phyloP scores from a whole-genome alignment of 1,140 invertebrate genomes.

The Lucilia sericata region DNA sequence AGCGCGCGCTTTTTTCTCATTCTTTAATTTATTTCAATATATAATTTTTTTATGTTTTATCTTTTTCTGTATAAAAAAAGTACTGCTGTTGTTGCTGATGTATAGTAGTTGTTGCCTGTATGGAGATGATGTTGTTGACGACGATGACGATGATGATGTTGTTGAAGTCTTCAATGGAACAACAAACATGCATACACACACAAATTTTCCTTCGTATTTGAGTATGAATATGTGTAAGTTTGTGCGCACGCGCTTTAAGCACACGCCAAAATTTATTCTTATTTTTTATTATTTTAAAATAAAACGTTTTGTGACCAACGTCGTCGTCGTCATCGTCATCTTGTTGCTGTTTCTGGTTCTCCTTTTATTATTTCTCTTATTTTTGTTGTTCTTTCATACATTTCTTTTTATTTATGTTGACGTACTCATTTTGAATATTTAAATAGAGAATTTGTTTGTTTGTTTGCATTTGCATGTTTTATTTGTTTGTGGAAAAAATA shows the following conservation, averaged over 20 bases:
- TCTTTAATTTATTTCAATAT: neutral
- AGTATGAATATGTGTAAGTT: neutral
- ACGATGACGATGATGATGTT: neutral
- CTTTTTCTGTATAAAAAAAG: neutral
- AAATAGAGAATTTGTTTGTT: neutral
- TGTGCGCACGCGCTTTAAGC: too few relatives aligned
- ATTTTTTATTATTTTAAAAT: too few relatives aligned
- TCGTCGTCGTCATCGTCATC: neutral
- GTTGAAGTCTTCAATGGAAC: neutral
- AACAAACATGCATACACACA: neutral
- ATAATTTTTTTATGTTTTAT: neutral
- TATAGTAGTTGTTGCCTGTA: neutral
- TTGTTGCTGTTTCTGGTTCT: neutral
- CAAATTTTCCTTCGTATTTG: neutral
- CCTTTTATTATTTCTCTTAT: neutral
- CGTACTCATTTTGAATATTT: neutral
- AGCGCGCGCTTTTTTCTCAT: neutral
- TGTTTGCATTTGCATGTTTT: neutral
- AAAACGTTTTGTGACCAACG: neutral
- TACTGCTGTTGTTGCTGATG: neutral
- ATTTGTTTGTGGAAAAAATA: neutral
- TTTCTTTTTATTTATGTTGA: conserved; percentile 1
- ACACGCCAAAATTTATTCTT: too few relatives aligned
- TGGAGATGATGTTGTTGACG: conserved; percentile 6
- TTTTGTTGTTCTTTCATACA: neutral